Conservation (phyloP, 1,140 invertebrate genomes). For the Tribolium madens region DNA sequence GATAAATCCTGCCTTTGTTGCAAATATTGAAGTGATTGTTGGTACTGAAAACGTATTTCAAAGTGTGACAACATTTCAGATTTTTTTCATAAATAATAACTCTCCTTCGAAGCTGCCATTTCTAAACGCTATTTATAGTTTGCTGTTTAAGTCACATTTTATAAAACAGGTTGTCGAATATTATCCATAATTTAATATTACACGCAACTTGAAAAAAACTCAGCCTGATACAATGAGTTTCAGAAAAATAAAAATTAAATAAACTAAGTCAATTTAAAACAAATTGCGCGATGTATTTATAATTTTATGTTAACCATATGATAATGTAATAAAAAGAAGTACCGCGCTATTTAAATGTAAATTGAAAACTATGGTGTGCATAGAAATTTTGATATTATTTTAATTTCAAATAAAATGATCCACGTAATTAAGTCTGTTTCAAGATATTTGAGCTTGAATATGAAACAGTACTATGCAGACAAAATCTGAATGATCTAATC, state of each 20-base stretch:
- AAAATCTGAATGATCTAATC: neutral
- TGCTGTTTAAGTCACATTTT: neutral
- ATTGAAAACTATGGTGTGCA: constrained; percentile 1
- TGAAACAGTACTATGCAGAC: neutral
- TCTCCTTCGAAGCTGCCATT: neutral
- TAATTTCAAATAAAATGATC: constrained; percentile 11
- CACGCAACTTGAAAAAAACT: neutral
- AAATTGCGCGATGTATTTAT: neutral
- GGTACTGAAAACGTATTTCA: neutral
- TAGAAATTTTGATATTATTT: constrained; percentile 26
- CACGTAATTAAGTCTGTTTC: neutral
- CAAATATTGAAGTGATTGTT: neutral
- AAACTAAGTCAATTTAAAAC: too few species aligned
- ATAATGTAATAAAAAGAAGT: constrained; percentile 9
- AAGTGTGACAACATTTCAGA: neutral
- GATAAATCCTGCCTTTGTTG: too few species aligned
- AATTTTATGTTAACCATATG: neutral
- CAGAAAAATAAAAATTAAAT: neutral
- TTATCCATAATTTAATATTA: neutral
- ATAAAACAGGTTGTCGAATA: neutral
- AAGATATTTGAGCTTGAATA: neutral
- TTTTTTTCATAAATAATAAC: neutral
- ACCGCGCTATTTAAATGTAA: constrained; percentile 9
- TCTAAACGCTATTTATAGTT: neutral
- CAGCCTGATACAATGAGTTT: too few species aligned